Base-by-base conservation (phyloP, 2,797 vertebrate species). In the Arctocebus calabarensis region DNA sequence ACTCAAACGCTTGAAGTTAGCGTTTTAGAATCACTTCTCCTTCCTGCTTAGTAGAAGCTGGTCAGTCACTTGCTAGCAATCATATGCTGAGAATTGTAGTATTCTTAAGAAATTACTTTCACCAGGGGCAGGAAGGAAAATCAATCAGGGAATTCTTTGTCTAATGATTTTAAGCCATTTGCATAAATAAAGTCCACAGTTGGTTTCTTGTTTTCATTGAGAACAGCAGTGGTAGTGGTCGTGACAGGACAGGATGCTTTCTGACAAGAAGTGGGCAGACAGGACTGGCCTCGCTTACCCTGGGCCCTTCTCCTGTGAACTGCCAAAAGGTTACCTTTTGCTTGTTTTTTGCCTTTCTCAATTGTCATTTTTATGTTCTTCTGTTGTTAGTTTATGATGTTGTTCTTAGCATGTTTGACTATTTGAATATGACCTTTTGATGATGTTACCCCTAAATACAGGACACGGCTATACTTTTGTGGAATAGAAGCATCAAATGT, bases 351-450 rank as follows among this genome's bases (percentile, higher is more conserved):
- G 14, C 27, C 37, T 94, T 95, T 94, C 78, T 86, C 90, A 9
- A 90, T 37, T 91, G n/a, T 94, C 17, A 1, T 84, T 84, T 87
- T 93, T 88, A 13, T 79, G 17, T 89, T 20, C 34, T 89, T 83
- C 55, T 93, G 40, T 79, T 90, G 96, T 96, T 90, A 90, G 64
- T 64, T 93, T 87, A n/a, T 62, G 57, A 64, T 88, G 45, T 45
- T 75, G 9, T 86, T 93, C 20, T 73, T 45, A 81, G 52, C 74
- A 83, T 43, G 37, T n/a, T n/a, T n/a, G n/a, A n/a, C 48, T 96
- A 57, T 85, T 85, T 83, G 90, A 91, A 45, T 32, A 34, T 71
- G 66, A 90, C 43, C 27, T 88, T 93, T 84, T 91, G 74, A 59
- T 93, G 61, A 77, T 85, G 88, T 88, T 87, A 62, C 22, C 17